A percentile compares a stretch with the other conserved stretches of the same genome.
Evolutionary conservation across 2,797 vertebrate genomes (phyloP).

Genomic region (Phaenicophaeus curvirostris): DNA sequence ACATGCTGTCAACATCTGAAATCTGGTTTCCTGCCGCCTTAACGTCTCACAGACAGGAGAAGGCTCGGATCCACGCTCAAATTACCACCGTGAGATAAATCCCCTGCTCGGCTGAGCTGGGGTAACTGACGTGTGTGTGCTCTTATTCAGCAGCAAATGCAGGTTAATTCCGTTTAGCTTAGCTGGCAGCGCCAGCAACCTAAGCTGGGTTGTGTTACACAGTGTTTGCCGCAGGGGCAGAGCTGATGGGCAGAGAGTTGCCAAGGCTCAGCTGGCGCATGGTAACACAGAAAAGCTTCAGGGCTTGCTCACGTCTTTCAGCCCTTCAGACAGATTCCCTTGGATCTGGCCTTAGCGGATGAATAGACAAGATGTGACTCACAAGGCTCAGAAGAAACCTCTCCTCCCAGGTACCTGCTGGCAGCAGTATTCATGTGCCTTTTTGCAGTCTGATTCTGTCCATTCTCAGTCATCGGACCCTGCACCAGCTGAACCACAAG

Average conservation of each 20-base stretch:
- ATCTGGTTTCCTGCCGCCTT: neutral
- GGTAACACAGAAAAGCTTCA: neutral
- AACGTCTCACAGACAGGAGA: neutral
- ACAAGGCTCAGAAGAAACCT: neutral
- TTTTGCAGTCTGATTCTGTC: neutral
- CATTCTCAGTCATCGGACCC: neutral
- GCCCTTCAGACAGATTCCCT: neutral
- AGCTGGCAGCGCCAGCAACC: neutral
- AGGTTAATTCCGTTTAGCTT: neutral
- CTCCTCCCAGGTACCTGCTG: neutral
- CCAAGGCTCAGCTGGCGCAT: conserved; percentile 16
- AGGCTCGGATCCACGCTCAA: neutral
- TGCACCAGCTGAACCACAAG: neutral
- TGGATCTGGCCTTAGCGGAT: neutral
- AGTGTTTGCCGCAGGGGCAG: neutral
- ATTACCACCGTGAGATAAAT: neutral
- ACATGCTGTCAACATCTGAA: neutral
- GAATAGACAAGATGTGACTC: neutral
- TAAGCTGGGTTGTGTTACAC: neutral
- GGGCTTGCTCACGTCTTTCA: neutral
- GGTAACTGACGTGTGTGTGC: neutral
- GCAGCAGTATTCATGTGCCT: neutral
- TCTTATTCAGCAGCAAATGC: neutral
- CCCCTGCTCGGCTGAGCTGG: neutral
- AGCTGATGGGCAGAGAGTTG: conserved; percentile 31